phyloP scores from a whole-genome alignment of 2,113 vertebrate species.

The Pterocles orientalis region DNA sequence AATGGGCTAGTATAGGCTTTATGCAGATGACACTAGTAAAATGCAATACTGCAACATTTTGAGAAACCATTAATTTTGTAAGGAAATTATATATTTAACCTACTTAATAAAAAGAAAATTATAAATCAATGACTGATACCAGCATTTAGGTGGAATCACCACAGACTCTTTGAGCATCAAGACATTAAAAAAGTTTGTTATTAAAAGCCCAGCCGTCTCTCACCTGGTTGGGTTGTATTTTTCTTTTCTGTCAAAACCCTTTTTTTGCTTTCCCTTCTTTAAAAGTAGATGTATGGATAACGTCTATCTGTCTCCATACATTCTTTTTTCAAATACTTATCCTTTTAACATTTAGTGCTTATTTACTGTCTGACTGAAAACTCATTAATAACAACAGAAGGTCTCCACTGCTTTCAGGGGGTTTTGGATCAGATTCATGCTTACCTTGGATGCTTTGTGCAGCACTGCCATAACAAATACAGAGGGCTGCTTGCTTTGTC shows the following conservation, averaged over 20 bases:
- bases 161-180: background rate
- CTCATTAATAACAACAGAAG: background rate
- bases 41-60: background rate
- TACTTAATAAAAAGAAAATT: background rate
- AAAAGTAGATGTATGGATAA: background rate
- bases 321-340: background rate
- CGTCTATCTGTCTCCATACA: background rate
- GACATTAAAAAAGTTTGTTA: background rate
- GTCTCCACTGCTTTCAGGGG: background rate
- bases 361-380: background rate
- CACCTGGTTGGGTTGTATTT: background rate
- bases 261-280: background rate
- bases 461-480: background rate
- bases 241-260: background rate
- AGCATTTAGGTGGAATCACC: background rate
- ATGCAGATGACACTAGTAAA: background rate
- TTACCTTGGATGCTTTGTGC: constrained; percentile 3
- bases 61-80: background rate
- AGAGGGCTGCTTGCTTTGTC: background rate
- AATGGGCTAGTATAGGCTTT: background rate
- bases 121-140: background rate
- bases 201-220: background rate
- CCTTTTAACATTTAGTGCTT: background rate
- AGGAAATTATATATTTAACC: background rate
- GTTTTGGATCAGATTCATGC: background rate